Evolutionary conservation across 2,888 invertebrate genomes (phyloP).

Genomic region (Nasonia oneida): DNA sequence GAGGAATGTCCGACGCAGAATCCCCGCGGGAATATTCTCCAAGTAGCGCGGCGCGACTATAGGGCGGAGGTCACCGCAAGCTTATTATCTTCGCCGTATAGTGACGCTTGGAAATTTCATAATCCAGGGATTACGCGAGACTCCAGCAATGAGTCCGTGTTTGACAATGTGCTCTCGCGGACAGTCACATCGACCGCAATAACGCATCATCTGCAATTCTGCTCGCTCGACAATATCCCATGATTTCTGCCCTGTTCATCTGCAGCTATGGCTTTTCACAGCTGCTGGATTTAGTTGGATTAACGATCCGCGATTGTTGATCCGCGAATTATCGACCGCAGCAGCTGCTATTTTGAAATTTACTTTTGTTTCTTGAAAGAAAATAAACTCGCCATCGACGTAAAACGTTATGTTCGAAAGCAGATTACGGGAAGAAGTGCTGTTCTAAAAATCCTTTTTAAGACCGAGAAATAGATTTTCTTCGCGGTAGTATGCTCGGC

Average conservation of each 20-base stretch:
- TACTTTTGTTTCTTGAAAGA: not conserved
- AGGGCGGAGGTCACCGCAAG: not conserved
- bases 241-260: not conserved
- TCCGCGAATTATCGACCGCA: not conserved
- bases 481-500: not conserved
- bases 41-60: not conserved
- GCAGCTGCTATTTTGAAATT: not conserved
- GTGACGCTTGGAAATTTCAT: not conserved
- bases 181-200: constrained; percentile 8
- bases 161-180: not conserved
- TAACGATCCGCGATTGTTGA: not conserved
- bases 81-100: not conserved
- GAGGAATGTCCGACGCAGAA: not conserved
- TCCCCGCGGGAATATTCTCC: not conserved
- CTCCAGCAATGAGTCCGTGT: not conserved
- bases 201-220: constrained; percentile 12
- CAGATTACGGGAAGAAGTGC: not conserved
- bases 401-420: not conserved
- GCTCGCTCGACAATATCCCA: not conserved
- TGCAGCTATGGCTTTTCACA: not conserved
- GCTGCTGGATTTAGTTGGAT: not conserved
- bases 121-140: not conserved
- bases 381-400: not conserved
- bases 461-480: not conserved
- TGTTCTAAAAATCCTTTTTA: not conserved